A percentile compares a stretch with the other conserved stretches of the same genome.
Conservation (phyloP, 2,888 invertebrate species). For the Bellardia bayeri region DNA sequence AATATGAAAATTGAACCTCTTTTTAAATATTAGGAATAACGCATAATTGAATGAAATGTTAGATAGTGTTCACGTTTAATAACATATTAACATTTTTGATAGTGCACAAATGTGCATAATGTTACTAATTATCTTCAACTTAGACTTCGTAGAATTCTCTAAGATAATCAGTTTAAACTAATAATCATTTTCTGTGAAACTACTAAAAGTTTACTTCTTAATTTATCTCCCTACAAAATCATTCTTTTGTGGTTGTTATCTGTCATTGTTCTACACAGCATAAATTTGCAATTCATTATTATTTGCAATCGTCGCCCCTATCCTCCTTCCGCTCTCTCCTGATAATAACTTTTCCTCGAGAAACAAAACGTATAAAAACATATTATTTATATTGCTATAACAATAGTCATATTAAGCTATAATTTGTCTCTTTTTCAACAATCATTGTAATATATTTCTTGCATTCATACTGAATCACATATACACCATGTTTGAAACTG, state of each 20-base stretch:
- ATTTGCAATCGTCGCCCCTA: neutral
- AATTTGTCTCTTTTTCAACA: constrained; percentile 62
- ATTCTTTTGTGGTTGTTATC: neutral
- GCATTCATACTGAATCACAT: constrained; percentile 11
- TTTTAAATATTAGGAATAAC: too few species aligned
- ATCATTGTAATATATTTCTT: constrained; percentile 40
- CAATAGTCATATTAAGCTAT: constrained; percentile 71
- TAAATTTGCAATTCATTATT: constrained; percentile 21
- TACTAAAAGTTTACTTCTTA: too few species aligned
- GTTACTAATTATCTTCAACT: too few species aligned
- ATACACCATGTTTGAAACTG: constrained; percentile 58
- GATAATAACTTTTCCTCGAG: constrained; percentile 15
- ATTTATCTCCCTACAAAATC: neutral
- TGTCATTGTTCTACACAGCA: neutral
- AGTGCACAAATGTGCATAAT: too few species aligned
- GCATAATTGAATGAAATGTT: too few species aligned
- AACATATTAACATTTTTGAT: too few species aligned
- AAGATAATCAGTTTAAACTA: too few species aligned
- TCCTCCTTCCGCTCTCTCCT: neutral
- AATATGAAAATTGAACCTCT: too few species aligned
- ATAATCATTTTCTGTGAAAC: too few species aligned
- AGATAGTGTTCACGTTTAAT: too few species aligned
- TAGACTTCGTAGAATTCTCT: too few species aligned
- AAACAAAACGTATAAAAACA: neutral
- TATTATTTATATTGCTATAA: constrained; percentile 62